phyloP scores from a whole-genome alignment of 2,113 vertebrate genomes.

The Pantherophis guttatus region DNA sequence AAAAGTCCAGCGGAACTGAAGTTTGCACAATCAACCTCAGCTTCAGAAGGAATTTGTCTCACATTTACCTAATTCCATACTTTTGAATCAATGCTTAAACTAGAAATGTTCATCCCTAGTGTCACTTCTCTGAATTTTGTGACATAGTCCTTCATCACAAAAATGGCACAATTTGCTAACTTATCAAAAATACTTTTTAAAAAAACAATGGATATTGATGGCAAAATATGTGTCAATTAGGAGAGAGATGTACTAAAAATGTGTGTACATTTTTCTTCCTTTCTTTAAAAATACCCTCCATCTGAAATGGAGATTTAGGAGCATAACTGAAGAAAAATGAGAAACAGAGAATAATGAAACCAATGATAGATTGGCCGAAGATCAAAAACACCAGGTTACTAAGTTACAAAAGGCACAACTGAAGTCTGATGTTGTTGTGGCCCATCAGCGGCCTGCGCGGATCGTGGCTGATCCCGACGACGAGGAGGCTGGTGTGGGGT shows the following conservation, averaged over 20 bases:
- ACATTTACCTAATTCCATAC: background rate
- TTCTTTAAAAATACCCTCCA: background rate
- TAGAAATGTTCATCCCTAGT: background rate
- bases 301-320: background rate
- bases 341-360: background rate
- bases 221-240: background rate
- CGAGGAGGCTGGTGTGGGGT: too few species aligned
- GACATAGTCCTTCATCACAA: background rate
- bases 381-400: background rate
- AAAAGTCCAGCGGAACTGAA: background rate
- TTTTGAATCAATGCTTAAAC: background rate
- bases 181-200: background rate
- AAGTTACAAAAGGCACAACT: background rate
- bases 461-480: too few species aligned
- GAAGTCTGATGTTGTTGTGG: background rate
- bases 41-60: background rate
- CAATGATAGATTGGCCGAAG: background rate
- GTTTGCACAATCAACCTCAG: background rate
- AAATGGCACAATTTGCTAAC: background rate
- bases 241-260: background rate
- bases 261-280: background rate
- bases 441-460: too few species aligned
- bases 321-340: background rate
- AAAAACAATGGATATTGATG: background rate
- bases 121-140: background rate